Base-by-base conservation (phyloP, 1,140 invertebrate genomes). In the Diabrotica virgifera region DNA sequence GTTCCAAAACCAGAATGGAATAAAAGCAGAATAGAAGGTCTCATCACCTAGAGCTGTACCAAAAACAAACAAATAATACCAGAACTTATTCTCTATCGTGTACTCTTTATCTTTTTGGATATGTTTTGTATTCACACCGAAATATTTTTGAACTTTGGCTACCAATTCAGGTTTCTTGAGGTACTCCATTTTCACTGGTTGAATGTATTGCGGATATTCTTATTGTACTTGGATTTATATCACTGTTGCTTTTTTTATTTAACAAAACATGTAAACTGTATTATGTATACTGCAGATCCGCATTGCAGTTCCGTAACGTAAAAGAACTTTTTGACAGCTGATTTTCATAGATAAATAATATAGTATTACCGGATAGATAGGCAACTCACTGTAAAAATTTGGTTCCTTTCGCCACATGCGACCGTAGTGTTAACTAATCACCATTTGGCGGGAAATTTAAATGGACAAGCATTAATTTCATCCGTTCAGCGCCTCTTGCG, bases 1-100 rank as follows among this genome's bases (percentile, higher is more conserved):
- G 79, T 96, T 96, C 94, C 94, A 96, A 74, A 94, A 91, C 87
- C 91, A 92, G 79, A 93, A 94, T 10, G 93, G 91, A 75, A 96
- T 94, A 76, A 95, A 94, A 8, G 86, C 82, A 0, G 89, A 85
- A 79, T 96, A 96, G 81, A 96, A 96, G 63, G 90, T 84, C 81
- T 95, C 94, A 82, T 95, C 94, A 0, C 93, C 94, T 14, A 96
- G 79, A 61, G 87, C 86, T 0, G 93, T 93, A 10, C 92, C 92
- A 74, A 95, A 84, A 2, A 88, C 77, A 77, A 96, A 95, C 53
- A 96, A 76, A 80, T 92, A 93, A 80, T 93, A 94, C 88, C 93
- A 93, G 75, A 92, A 89, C 71, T 85, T 85, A 79, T 93, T 93
- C n/a, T 82, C 86, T 58, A 95, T 85, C 14, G 74, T 67, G 76